A percentile compares a stretch with the other conserved stretches of the same genome.
phyloP scores from a whole-genome alignment of 2,113 vertebrate species.

The Festucalex cinctus region DNA sequence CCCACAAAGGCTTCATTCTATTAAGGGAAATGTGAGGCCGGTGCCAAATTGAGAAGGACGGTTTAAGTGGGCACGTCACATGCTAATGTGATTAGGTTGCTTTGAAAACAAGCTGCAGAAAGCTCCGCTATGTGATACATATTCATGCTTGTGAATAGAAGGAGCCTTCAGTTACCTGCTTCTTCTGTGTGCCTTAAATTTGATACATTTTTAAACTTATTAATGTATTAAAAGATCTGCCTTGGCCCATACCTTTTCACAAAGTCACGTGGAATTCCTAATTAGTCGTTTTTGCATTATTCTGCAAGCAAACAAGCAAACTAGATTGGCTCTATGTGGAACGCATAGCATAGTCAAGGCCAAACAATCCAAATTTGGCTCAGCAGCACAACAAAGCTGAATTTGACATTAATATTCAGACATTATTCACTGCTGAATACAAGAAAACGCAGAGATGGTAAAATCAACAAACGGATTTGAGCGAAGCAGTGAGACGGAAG shows the following conservation, averaged over 20 bases:
- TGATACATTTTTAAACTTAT: not conserved
- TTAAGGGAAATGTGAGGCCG: constrained; percentile 32
- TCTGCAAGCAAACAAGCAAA: not conserved
- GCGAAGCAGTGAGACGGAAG: not conserved
- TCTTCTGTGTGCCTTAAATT: not conserved
- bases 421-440: not conserved
- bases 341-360: not conserved
- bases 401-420: not conserved
- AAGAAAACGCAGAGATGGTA: not conserved
- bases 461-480: not conserved
- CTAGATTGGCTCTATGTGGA: not conserved
- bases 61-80: constrained; percentile 50
- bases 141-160: constrained; percentile 11
- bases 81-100: constrained; percentile 55
- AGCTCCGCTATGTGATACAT: constrained; percentile 20
- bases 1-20: constrained; percentile 40
- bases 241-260: too few relatives aligned
- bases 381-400: not conserved
- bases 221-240: not conserved
- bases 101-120: constrained; percentile 53
- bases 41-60: constrained; percentile 38
- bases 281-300: not conserved
- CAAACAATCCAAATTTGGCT: not conserved
- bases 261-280: too few relatives aligned
- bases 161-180: not conserved